Base-by-base conservation (phyloP, 2,888 invertebrate genomes). In the Tanypteryx hageni region DNA sequence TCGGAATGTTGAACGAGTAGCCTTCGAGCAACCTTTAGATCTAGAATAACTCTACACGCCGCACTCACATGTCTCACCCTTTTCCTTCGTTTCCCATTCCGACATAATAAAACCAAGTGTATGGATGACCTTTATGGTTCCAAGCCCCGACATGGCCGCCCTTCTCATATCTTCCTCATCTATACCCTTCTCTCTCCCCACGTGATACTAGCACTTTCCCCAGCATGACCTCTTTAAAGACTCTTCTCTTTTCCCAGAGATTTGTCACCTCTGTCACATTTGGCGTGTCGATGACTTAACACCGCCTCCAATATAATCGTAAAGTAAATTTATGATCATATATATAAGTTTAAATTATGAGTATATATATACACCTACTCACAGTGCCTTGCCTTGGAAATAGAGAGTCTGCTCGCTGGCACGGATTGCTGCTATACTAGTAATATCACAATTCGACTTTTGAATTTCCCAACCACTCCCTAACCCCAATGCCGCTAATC, bases 211-310 rank as follows among this genome's bases (percentile, higher is more conserved):
- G 89, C 89, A 89, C 89, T 89, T 64, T 44, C 11, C 68, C 68
- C n/a, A 64, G 89, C 89, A 89, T 89, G 89, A 89, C 89, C 89
- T 89, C 68, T 64, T 11, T 64, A 44, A 89, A 89, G 64, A 89
- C 89, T 89, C 44, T 89, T 89, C 89, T 89, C 68, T 89, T 56
- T 83, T 89, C 89, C 89, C 89, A 89, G 89, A 89, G 89, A 64
- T 89, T 89, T 89, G 89, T 89, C 89, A 89, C 89, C 89, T 89
- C 89, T 89, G 89, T 89, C 89, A 89, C 89, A 89, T 89, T 64
- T 68, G 89, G 89, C 89, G 89, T 89, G 89, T 89, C 64, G 89
- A 89, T 89, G 89, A 89, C 89, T 89, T 89, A 89, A 89, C 89
- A 64, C 64, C 89, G 61, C 64, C 89, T 89, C 89, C 89, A 68